A percentile compares a stretch with the other conserved stretches of the same genome.
phyloP scores from a whole-genome alignment of 2,888 invertebrate species.

The Hirtodrosophila alboralis region DNA sequence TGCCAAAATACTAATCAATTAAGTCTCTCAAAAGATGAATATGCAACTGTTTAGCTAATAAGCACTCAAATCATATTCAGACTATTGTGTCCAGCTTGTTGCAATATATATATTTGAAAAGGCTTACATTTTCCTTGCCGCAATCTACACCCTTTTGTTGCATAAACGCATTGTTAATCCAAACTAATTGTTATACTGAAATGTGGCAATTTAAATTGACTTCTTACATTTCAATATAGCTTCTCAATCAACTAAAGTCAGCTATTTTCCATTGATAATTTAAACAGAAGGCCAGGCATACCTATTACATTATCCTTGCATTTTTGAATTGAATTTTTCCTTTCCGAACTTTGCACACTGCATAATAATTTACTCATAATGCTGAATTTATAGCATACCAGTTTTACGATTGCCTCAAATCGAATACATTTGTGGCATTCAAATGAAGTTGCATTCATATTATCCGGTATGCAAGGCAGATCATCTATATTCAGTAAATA shows the following conservation, averaged over 20 bases:
- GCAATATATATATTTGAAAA: too few species aligned
- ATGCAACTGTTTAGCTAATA: slow-evolving; percentile 21
- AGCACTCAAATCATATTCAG: slow-evolving; percentile 9
- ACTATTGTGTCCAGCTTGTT: not conserved
- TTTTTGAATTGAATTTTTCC: slow-evolving; percentile 4
- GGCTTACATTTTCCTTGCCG: too few species aligned
- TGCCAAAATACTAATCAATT: slow-evolving; percentile 9
- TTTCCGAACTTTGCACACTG: slow-evolving; percentile 7
- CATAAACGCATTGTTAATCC: too few species aligned
- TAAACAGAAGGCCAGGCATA: too few species aligned
- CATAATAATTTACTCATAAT: slow-evolving; percentile 3
- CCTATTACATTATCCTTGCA: not conserved
- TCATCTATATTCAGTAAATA: too few species aligned
- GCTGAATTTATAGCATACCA: slow-evolving; percentile 3
- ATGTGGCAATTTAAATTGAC: too few species aligned
- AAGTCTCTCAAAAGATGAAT: slow-evolving; percentile 15
- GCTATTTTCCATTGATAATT: too few species aligned
- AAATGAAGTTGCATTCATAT: not conserved
- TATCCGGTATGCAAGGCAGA: too few species aligned
- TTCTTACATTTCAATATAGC: too few species aligned
- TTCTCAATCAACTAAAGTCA: too few species aligned
- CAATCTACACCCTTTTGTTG: too few species aligned
- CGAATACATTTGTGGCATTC: not conserved
- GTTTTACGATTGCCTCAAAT: slow-evolving; percentile 9
- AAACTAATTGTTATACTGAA: too few species aligned